These are phyloP conservation scores for Ischnura elegans DNA, from an alignment of 2,888 invertebrate species.

Conservation along the genomic window DNA sequence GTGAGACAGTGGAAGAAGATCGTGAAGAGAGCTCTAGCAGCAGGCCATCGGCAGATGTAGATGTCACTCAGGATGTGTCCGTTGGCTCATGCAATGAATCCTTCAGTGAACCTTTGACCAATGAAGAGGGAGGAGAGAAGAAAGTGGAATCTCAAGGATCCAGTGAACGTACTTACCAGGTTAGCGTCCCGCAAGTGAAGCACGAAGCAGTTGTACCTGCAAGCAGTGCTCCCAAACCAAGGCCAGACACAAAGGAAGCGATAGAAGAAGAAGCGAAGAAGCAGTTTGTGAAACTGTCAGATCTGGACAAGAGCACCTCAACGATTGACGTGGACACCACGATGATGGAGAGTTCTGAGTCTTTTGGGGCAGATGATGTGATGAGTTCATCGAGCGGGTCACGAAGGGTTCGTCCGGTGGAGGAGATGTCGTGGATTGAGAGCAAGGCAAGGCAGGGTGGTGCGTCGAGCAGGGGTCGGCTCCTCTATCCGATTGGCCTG, in stretches of 20 bases:
- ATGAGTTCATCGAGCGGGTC: slow-evolving; percentile 76
- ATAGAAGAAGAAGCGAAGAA: slow-evolving; percentile 50
- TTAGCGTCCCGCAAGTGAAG: background rate
- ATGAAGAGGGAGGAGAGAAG: background rate
- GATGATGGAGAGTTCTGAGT: slow-evolving; percentile 68
- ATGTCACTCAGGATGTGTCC: background rate
- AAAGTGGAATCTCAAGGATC: background rate
- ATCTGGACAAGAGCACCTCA: slow-evolving; percentile 83
- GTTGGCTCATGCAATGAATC: background rate
- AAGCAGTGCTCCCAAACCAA: background rate
- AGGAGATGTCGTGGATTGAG: slow-evolving; percentile 85
- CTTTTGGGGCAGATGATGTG: slow-evolving; percentile 57
- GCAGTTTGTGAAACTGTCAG: slow-evolving; percentile 86
- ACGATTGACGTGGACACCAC: slow-evolving; percentile 69
- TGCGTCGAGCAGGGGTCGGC: slow-evolving; percentile 1
- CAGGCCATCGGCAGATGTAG: background rate
- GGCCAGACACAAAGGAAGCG: slow-evolving; percentile 23
- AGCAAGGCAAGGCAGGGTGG: slow-evolving; percentile 77
- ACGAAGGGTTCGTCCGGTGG: slow-evolving; percentile 85
- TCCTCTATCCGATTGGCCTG: slow-evolving; percentile 23
- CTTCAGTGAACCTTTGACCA: background rate
- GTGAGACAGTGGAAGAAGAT: slow-evolving; percentile 35
- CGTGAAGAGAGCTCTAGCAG: slow-evolving; percentile 1
- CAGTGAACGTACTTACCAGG: background rate
- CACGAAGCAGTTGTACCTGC: background rate